phyloP scores from a whole-genome alignment of 2,888 invertebrate genomes.

The Perizoma flavofasciatum region DNA sequence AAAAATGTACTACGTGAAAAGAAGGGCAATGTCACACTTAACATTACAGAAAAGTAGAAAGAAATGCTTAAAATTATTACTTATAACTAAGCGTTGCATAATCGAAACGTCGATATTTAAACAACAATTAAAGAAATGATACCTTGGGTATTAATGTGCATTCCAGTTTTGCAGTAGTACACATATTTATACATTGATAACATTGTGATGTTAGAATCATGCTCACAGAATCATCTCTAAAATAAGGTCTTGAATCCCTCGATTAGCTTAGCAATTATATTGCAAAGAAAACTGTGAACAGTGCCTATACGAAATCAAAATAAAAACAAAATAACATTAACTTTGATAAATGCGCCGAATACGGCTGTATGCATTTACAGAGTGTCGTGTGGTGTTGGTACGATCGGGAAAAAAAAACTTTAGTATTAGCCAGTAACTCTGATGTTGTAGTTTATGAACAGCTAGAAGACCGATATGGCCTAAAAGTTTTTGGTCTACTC shows the following conservation, averaged over 20 bases:
- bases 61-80: conserved; percentile 8
- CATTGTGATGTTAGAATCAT: conserved; percentile 18
- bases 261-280: conserved; percentile 21
- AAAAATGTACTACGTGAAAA: conserved; percentile 29
- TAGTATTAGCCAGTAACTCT: neutral
- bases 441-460: no score
- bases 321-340: conserved; percentile 47
- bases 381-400: conserved; percentile 35
- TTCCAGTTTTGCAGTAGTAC: neutral
- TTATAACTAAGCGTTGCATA: conserved; percentile 3
- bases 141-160: neutral
- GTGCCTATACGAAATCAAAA: conserved; percentile 36
- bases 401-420: conserved; percentile 52
- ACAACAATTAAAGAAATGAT: neutral
- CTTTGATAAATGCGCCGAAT: conserved; percentile 54
- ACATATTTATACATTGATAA: neutral
- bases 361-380: conserved; percentile 51
- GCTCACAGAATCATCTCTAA: conserved; percentile 11
- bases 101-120: neutral
- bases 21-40: conserved; percentile 31
- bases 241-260: conserved; percentile 7
- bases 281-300: conserved; percentile 21
- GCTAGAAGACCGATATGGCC: no score
- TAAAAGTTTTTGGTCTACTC: no score
- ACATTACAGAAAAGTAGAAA: neutral